phyloP scores from a whole-genome alignment of 2,888 invertebrate genomes.

The Sarcophaga rosellei region DNA sequence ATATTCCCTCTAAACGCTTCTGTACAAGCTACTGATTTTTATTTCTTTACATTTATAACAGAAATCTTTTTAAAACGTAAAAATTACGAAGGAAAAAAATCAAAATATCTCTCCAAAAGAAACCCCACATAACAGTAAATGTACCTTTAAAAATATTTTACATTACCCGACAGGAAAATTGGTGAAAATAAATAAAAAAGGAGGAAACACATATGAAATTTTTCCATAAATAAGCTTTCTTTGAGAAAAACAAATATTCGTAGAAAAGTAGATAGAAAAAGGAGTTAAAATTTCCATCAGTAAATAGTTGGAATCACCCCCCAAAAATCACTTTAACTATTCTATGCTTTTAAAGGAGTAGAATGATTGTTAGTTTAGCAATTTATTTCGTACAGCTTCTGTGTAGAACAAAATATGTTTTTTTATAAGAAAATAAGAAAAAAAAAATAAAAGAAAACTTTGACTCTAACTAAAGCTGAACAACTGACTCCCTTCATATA shows the following conservation, averaged over 20 bases:
- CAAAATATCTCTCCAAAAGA: slow-evolving; percentile 41
- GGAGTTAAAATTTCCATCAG: slow-evolving; percentile 37
- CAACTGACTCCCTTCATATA: slow-evolving; percentile 72
- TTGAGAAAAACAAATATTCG: slow-evolving; percentile 16
- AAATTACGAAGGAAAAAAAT: slow-evolving; percentile 36
- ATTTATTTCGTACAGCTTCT: slow-evolving; percentile 37
- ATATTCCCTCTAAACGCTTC: not conserved
- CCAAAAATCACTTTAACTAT: not conserved
- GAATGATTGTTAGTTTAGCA: not conserved
- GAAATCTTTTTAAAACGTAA: slow-evolving; percentile 27
- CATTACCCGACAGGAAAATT: not conserved
- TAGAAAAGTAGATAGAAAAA: slow-evolving; percentile 34
- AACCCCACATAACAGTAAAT: slow-evolving; percentile 35
- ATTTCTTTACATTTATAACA: slow-evolving; percentile 7
- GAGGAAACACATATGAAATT: slow-evolving; percentile 25
- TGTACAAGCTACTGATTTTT: slow-evolving; percentile 45
- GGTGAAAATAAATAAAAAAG: slow-evolving; percentile 4
- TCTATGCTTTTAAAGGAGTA: slow-evolving; percentile 52
- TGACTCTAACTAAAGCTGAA: slow-evolving; percentile 32
- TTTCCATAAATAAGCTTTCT: slow-evolving; percentile 53
- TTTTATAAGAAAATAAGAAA: not conserved
- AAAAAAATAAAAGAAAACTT: slow-evolving; percentile 22
- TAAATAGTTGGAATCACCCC: slow-evolving; percentile 47
- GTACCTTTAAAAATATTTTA: slow-evolving; percentile 22
- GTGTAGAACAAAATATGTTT: slow-evolving; percentile 24